phyloP scores from a whole-genome alignment of 2,113 vertebrate species.

The Pluvianellus socialis region DNA sequence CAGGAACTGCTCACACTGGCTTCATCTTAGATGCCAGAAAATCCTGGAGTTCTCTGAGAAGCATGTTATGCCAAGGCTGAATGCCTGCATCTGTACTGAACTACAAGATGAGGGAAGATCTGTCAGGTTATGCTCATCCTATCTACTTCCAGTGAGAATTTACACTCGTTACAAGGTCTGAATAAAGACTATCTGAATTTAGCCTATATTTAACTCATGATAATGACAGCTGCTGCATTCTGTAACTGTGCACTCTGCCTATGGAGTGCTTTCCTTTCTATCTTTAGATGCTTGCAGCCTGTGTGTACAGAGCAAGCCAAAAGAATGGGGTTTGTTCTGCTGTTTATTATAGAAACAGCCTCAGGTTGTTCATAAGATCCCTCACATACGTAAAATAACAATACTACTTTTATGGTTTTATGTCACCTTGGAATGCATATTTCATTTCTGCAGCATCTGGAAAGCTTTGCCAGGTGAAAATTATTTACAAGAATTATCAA shows the following conservation, averaged over 20 bases:
- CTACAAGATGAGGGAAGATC: background rate
- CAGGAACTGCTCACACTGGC: background rate
- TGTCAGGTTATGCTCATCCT: background rate
- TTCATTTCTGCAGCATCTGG: background rate
- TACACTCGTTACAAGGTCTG: background rate
- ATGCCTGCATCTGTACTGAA: background rate
- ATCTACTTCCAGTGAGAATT: background rate
- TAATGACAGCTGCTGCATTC: background rate
- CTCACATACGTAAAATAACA: background rate
- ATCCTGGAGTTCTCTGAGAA: background rate
- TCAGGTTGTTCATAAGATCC: background rate
- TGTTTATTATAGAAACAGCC: background rate
- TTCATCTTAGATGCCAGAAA: background rate
- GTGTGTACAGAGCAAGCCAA: background rate
- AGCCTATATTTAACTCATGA: slow-evolving; percentile 35
- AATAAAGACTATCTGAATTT: background rate
- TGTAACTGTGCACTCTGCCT: background rate
- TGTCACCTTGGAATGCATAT: background rate
- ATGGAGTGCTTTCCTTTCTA: slow-evolving; percentile 18
- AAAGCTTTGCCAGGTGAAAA: background rate
- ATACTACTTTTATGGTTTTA: background rate
- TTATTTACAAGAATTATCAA: background rate
- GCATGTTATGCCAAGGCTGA: background rate
- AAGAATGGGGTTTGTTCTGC: background rate
- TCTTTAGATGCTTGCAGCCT: slow-evolving; percentile 11